Base-by-base conservation (phyloP, 2,113 vertebrate species). In the Diadophis punctatus region DNA sequence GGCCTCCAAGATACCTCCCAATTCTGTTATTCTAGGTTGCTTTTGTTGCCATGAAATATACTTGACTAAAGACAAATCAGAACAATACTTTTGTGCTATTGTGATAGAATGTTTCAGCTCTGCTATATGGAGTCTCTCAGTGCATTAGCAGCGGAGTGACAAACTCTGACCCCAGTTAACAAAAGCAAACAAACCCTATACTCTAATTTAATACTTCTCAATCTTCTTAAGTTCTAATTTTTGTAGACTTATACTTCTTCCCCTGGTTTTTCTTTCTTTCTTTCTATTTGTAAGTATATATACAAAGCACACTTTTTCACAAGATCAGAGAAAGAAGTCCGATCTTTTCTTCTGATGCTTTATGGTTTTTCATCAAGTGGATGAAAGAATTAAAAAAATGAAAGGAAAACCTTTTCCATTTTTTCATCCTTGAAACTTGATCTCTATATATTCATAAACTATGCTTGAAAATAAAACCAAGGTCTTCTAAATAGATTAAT, bases 201-300 rank as follows among this genome's bases (percentile, higher is more conserved):
- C 97, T 96, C 97, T 96, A 93, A 96, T 97, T 97, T 96, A 97
- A 98, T 97, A 96, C 93, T 91, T 98, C 97, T 96, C 96, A 96
- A 98, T 96, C 98, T 98, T 96, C 97, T 95, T 95, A 97, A 98
- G 97, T 96, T 97, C 96, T 90, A 96, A 96, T 97, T 97, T 98
- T 97, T 97, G 97, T 98, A 98, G 98, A 98, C 97, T 98, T 9
- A 60, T 56, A 56, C 23, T 98, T 98, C 98, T 98, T 99, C 1
- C 98, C 98, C 98, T 98, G 98, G 98, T 98, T 20, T 0, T n/a
- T 12, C 0, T 4, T 25, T 3, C 1, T 11, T n/a, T 63, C 27
- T 63, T 34, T 80, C n/a, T 80, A 18, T 74, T 34, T 20, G 30
- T 34, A 74, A 34, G n/a, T 39, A 39, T 8, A 80, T 8, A 39